Evolutionary conservation across 2,797 vertebrate genomes (phyloP), one percentile per base, ranked within the genome.

Genomic region (Macroramphosus scolopax): DNA sequence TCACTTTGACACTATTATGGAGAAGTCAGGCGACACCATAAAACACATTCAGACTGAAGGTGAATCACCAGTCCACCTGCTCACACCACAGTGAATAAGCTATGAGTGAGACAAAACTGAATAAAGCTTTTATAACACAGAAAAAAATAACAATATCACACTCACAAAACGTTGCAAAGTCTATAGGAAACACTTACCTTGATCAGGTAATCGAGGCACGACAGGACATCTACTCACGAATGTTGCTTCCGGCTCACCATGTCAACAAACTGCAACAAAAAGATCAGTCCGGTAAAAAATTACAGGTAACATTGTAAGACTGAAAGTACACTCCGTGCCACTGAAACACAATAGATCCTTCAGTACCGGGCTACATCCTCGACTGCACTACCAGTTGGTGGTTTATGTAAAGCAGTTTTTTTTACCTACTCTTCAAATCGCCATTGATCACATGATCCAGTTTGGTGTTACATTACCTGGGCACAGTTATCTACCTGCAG

Each of bases 401-500:
- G n/a, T 44, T 68, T 58, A 81, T 81, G 77, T 59, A 80, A 85
- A 87, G 72, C 52, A 60, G 55, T 58, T 62, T 67, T 70, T 36
- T 41, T 53, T 32, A 42, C 43, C 61, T 51, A 53, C 68, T 79
- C 54, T 54, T 70, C 70, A 56, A 50, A 54, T 76, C 78, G 62
- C 75, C 73, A 54, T 57, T 72, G 86, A 74, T 91, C 90, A 91
- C 88, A 64, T 91, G 90, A 44, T 72, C 44, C 38, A 73, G 86
- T 82, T 73, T 91, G 86, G 51, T 61, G 63, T 92, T 90, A 88
- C 88, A 82, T 68, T 82, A 90, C 91, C 91, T 92, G 89, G 75
- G 84, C 74, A 47, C 74, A 72, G 58, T 73, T 51, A 68, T 75
- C 78, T 83, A 90, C 86, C 86, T 89, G 86, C 70, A 35, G 71